Percentiles rank a stretch among this genome's conserved stretches.
phyloP scores from a whole-genome alignment of 2,888 invertebrate species.

The Sclerodermus sp. region DNA sequence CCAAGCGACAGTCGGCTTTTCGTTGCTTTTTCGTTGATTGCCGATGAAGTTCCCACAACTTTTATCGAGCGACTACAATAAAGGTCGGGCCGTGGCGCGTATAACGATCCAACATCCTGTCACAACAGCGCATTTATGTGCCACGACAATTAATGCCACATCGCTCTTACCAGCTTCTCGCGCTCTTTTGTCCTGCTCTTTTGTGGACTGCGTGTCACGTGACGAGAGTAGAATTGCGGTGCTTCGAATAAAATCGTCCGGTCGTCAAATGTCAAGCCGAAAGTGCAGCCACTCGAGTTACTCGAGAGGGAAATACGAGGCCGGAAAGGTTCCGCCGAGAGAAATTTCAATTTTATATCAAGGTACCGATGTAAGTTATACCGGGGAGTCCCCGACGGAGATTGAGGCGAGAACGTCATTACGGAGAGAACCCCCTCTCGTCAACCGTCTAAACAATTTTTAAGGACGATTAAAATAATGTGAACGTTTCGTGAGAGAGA shows the following conservation, averaged over 20 bases:
- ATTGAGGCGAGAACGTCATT: no score
- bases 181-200: constrained; percentile 15
- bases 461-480: no score
- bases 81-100: constrained; percentile 9
- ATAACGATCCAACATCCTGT: constrained; percentile 19
- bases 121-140: constrained; percentile 13
- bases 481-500: no score
- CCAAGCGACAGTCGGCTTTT: no score
- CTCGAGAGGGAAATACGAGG: constrained; percentile 34
- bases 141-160: constrained; percentile 23
- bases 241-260: constrained; percentile 12
- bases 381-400: no score
- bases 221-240: constrained; percentile 29
- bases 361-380: no score
- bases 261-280: constrained; percentile 37
- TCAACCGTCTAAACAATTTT: no score
- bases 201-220: constrained; percentile 18
- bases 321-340: not conserved
- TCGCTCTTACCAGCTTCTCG: constrained; percentile 13
- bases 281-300: constrained; percentile 33
- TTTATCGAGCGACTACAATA: constrained; percentile 18
- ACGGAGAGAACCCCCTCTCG: no score
- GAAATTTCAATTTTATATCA: no score
- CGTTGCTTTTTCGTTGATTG: no score
- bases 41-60: constrained; percentile 17